phyloP scores from a whole-genome alignment of 2,113 vertebrate species.

The Dissostichus mawsoni region DNA sequence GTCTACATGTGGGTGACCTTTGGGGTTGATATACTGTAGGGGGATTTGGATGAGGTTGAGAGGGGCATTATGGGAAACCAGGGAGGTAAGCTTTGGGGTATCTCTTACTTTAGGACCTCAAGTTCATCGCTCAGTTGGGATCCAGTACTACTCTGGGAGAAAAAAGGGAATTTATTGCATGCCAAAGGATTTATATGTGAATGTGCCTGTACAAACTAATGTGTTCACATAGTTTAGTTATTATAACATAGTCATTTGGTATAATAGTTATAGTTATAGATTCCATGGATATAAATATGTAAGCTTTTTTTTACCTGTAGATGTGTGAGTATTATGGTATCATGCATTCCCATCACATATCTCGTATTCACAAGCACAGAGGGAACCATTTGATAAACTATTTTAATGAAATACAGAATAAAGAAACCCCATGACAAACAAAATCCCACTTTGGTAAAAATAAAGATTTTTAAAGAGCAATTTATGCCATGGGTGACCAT shows the following conservation, averaged over 20 bases:
- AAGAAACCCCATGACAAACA: neutral
- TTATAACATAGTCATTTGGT: too few species aligned
- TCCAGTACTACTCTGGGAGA: neutral
- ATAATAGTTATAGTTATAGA: neutral
- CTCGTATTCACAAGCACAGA: neutral
- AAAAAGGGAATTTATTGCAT: neutral
- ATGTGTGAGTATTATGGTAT: too few species aligned
- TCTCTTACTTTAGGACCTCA: conserved; percentile 31
- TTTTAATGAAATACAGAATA: neutral
- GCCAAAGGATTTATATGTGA: neutral
- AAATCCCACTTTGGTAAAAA: neutral
- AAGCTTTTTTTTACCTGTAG: neutral
- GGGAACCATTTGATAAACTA: neutral
- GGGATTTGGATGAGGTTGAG: neutral
- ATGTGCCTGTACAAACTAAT: too few species aligned
- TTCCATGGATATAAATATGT: neutral
- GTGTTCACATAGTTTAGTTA: neutral
- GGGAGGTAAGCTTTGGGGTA: neutral
- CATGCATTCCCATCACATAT: too few species aligned
- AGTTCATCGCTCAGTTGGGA: conserved; percentile 30
- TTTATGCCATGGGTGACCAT: neutral
- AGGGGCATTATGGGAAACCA: neutral
- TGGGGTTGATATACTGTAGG: neutral
- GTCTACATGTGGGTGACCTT: conserved; percentile 46
- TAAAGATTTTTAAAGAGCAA: neutral